Evolutionary conservation across 2,888 invertebrate species (phyloP).

Genomic region (Girardia tigrina): DNA sequence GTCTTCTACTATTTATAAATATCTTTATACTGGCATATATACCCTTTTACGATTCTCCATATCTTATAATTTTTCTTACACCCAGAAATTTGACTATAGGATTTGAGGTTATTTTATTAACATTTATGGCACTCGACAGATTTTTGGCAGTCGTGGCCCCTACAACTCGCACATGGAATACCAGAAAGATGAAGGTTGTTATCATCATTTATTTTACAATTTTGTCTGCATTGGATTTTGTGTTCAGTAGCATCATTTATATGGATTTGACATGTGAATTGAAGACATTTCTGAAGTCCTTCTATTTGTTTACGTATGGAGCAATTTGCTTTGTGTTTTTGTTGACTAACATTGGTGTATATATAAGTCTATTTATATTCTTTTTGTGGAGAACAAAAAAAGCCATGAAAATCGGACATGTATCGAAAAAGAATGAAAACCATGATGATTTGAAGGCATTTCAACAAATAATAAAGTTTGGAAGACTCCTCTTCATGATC

Average conservation of each 20-base stretch:
- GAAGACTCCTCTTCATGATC: background rate
- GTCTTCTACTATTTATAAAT: background rate
- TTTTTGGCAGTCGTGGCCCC: background rate
- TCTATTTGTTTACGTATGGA: background rate
- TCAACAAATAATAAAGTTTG: constrained; percentile 7
- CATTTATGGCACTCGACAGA: background rate
- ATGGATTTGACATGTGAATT: background rate
- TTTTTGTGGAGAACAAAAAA: constrained; percentile 4
- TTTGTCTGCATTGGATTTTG: background rate
- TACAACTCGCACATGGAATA: background rate
- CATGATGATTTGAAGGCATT: background rate
- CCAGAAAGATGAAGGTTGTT: background rate
- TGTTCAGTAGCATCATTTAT: background rate
- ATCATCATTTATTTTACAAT: background rate
- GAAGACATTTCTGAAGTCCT: background rate
- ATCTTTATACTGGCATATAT: background rate
- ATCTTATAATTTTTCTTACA: background rate
- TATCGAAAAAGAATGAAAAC: background rate
- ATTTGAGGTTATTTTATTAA: background rate
- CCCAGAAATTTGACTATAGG: background rate
- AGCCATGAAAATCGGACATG: background rate
- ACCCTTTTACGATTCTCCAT: background rate
- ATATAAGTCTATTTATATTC: background rate
- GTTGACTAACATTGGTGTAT: background rate
- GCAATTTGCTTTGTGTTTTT: background rate